These are phyloP conservation scores for Gadus macrocephalus DNA, from an alignment of 2,113 vertebrate species.

Conservation along the genomic window DNA sequence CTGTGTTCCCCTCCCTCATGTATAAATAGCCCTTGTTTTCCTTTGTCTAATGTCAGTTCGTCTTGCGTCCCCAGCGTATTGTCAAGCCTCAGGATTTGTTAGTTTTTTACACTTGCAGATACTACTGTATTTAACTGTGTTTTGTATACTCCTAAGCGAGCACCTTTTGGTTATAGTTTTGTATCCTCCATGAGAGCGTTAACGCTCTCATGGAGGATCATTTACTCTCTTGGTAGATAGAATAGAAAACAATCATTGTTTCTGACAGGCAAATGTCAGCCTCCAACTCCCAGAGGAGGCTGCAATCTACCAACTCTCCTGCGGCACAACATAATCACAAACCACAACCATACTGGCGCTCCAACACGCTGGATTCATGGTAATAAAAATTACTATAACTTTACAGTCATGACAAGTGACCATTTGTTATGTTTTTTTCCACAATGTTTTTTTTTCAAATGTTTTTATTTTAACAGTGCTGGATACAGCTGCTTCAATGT, in stretches of 20 bases:
- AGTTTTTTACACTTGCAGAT: too few species aligned
- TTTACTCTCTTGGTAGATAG: not conserved
- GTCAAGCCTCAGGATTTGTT: too few species aligned
- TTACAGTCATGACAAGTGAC: not conserved
- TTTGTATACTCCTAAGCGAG: too few species aligned
- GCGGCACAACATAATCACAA: slow-evolving; percentile 24
- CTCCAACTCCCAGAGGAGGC: slow-evolving; percentile 28
- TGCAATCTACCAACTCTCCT: slow-evolving; percentile 28
- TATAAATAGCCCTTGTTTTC: too few species aligned
- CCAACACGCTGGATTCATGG: slow-evolving; percentile 42
- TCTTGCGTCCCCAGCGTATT: too few species aligned
- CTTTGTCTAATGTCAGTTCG: too few species aligned
- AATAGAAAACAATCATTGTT: not conserved
- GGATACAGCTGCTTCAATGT: slow-evolving; percentile 74
- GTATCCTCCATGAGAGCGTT: too few species aligned
- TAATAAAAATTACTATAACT: not conserved
- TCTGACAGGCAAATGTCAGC: slow-evolving; percentile 41
- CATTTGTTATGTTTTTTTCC: slow-evolving; percentile 6
- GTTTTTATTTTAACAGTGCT: slow-evolving; percentile 51
- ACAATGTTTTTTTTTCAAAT: not conserved
- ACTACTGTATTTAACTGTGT: too few species aligned
- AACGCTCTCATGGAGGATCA: too few species aligned
- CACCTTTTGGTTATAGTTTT: too few species aligned
- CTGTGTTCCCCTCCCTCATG: too few species aligned
- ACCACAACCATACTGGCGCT: slow-evolving; percentile 24